Conservation (phyloP, 1,140 invertebrate genomes). For the Cataglyphis hispanica region DNA sequence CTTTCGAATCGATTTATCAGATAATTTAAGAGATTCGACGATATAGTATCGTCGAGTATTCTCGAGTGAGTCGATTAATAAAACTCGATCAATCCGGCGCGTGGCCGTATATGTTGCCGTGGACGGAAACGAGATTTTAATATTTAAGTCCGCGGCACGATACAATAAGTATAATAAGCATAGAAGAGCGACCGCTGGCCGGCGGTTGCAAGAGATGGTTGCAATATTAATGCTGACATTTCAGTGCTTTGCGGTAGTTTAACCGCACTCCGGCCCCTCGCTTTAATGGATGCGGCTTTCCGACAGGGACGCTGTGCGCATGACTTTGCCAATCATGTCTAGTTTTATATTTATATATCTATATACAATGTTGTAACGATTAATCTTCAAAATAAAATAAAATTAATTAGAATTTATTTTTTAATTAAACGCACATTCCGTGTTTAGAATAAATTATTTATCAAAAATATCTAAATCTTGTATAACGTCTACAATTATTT, state of each 20-base stretch:
- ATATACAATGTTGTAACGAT: not conserved
- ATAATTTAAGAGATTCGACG: not conserved
- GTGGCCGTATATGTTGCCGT: constrained; percentile 1
- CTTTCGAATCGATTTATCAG: not conserved
- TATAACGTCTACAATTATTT: no score
- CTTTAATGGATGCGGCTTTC: constrained; percentile 69
- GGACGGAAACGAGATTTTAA: constrained; percentile 77
- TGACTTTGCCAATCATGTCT: constrained; percentile 33
- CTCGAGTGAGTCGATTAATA: constrained; percentile 42
- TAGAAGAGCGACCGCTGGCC: constrained; percentile 66
- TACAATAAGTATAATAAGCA: constrained; percentile 80
- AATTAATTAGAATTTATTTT: not conserved
- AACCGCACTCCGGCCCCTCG: constrained; percentile 57
- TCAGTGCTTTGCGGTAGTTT: constrained; percentile 73
- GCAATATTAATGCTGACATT: constrained; percentile 80
- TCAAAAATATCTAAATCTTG: not conserved
- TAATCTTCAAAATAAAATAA: constrained; percentile 17
- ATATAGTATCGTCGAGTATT: not conserved
- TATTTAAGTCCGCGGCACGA: constrained; percentile 73
- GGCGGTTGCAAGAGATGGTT: constrained; percentile 69
- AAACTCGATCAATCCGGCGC: constrained; percentile 35
- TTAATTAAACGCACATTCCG: not conserved
- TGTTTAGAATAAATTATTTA: not conserved
- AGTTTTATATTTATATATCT: not conserved
- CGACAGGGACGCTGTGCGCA: constrained; percentile 32